A percentile compares a stretch with the other conserved stretches of the same genome.
phyloP scores from a whole-genome alignment of 2,797 vertebrate species.

The Danio aesculapii region DNA sequence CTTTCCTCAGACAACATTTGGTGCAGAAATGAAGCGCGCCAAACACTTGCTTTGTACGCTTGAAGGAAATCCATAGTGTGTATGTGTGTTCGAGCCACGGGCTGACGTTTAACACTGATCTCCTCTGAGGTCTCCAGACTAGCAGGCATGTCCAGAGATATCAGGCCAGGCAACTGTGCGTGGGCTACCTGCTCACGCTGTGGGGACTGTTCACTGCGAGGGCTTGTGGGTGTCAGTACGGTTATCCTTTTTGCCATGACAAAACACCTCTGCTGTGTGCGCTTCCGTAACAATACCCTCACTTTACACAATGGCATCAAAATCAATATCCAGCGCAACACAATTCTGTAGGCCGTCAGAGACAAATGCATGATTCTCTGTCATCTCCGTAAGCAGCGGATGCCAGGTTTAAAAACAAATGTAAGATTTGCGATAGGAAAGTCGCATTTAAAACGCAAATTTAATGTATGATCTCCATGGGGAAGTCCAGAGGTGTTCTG shows the following conservation, averaged over 20 bases:
- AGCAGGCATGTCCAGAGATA: conserved; percentile 52
- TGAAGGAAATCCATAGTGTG: not conserved
- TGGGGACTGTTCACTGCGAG: conserved; percentile 23
- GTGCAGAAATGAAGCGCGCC: not conserved
- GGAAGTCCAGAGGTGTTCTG: conserved; percentile 62
- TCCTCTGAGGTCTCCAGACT: conserved; percentile 46
- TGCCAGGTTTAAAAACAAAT: conserved; percentile 14
- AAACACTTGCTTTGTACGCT: conserved; percentile 2
- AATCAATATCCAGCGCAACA: conserved; percentile 42
- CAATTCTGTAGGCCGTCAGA: conserved; percentile 17
- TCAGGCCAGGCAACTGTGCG: conserved; percentile 39
- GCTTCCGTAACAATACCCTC: conserved; percentile 30
- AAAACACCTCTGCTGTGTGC: conserved; percentile 32
- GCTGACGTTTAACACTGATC: conserved; percentile 45
- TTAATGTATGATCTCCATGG: conserved; percentile 47
- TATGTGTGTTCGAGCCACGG: conserved; percentile 25
- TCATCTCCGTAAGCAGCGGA: not conserved
- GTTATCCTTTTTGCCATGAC: conserved; percentile 31
- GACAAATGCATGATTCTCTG: conserved; percentile 10
- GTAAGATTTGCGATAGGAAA: conserved; percentile 6
- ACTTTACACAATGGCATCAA: conserved; percentile 38
- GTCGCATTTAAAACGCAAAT: conserved; percentile 59
- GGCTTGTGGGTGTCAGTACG: conserved; percentile 28
- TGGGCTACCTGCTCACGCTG: conserved; percentile 51
- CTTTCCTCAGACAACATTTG: not conserved